A percentile compares a stretch with the other conserved stretches of the same genome.
Conservation (phyloP, 2,888 invertebrate genomes). For the Ephialtes manifestator region DNA sequence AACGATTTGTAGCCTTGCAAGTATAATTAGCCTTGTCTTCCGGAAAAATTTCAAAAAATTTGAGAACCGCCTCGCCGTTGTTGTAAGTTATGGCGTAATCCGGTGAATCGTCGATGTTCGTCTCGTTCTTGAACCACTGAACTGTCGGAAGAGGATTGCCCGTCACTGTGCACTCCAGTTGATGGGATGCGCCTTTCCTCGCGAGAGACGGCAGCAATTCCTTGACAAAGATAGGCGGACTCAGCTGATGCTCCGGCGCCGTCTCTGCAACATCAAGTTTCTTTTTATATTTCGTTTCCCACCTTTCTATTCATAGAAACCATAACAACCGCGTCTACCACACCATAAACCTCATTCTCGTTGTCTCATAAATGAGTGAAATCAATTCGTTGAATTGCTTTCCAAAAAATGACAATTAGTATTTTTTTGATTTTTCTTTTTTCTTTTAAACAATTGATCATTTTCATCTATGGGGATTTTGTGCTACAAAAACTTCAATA, state of each 20-base stretch:
- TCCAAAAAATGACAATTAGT: background rate
- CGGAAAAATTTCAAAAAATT: slow-evolving; percentile 90
- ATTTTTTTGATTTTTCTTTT: background rate
- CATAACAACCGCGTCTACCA: slow-evolving; percentile 27
- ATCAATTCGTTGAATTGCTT: slow-evolving; percentile 23
- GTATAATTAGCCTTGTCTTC: slow-evolving; percentile 91
- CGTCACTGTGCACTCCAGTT: slow-evolving; percentile 90
- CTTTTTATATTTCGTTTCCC: slow-evolving; percentile 46
- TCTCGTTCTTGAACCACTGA: slow-evolving; percentile 92
- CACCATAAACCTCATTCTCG: slow-evolving; percentile 15
- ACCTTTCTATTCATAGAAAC: slow-evolving; percentile 60
- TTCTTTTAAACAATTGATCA: background rate
- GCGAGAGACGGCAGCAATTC: slow-evolving; percentile 89
- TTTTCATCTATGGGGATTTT: background rate
- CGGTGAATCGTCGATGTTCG: slow-evolving; percentile 91
- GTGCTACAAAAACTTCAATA: too few species aligned
- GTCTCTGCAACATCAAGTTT: slow-evolving; percentile 86
- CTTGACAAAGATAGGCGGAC: slow-evolving; percentile 90
- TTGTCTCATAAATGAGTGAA: slow-evolving; percentile 12
- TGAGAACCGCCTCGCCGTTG: slow-evolving; percentile 92
- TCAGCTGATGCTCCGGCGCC: slow-evolving; percentile 88
- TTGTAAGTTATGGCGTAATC: slow-evolving; percentile 93
- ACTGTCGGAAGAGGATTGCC: slow-evolving; percentile 93
- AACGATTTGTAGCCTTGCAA: slow-evolving; percentile 90
- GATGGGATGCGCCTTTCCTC: slow-evolving; percentile 89